These are phyloP conservation scores for Ctenicera cuprea DNA, from an alignment of 2,888 invertebrate species.

Conservation along the genomic window DNA sequence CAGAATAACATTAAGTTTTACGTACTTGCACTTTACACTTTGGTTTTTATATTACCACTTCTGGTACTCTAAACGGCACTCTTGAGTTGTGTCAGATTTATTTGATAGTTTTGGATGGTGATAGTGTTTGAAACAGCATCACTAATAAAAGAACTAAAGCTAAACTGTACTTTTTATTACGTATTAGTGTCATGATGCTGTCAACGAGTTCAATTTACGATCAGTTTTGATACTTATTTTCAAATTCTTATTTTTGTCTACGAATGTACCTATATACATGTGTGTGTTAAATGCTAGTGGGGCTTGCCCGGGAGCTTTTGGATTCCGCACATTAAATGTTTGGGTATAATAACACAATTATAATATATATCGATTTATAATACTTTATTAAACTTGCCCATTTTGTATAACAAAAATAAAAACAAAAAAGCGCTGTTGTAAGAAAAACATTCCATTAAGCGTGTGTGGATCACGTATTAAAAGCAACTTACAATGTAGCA, in stretches of 20 bases:
- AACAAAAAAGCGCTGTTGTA: too few species aligned
- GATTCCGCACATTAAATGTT: too few species aligned
- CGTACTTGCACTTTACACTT: neutral
- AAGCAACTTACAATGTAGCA: too few species aligned
- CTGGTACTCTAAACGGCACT: conserved; percentile 3
- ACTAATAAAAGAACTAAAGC: neutral
- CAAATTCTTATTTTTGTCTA: neutral
- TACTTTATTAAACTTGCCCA: too few species aligned
- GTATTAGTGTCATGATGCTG: conserved; percentile 3
- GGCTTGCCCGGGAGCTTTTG: too few species aligned
- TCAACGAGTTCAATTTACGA: neutral
- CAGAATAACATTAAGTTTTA: neutral
- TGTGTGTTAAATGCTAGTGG: too few species aligned
- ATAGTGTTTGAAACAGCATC: conserved; percentile 8
- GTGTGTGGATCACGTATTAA: too few species aligned
- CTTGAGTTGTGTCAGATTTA: neutral
- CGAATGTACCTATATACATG: too few species aligned
- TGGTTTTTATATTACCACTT: neutral
- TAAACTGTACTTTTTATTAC: conserved; percentile 14
- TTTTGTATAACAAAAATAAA: too few species aligned
- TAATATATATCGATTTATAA: too few species aligned
- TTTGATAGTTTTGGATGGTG: neutral
- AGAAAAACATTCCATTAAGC: too few species aligned
- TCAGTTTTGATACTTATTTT: conserved; percentile 9
- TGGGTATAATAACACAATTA: too few species aligned